These are phyloP conservation scores for Sepiola atlantica DNA, from an alignment of 2,888 invertebrate genomes.

Conservation along the genomic window DNA sequence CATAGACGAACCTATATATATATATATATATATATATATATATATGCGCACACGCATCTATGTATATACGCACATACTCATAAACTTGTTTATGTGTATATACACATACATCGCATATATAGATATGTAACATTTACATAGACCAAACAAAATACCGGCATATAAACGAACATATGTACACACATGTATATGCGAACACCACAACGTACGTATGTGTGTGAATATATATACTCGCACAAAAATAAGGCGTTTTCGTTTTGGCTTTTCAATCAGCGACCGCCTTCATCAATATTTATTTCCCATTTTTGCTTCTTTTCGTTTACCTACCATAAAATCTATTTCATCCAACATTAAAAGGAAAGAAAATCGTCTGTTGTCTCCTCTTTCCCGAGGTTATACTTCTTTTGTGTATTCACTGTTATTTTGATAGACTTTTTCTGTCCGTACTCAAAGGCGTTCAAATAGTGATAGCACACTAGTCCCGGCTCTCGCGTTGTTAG, in stretches of 20 bases:
- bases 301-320: background rate
- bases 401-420: background rate
- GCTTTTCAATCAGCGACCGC: background rate
- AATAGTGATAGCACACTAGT: background rate
- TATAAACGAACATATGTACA: too few relatives aligned
- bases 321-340: background rate
- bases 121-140: too few relatives aligned
- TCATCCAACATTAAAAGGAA: background rate
- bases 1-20: too few relatives aligned
- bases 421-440: background rate
- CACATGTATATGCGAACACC: too few relatives aligned
- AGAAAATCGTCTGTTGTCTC: background rate
- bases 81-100: too few relatives aligned
- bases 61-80: too few relatives aligned
- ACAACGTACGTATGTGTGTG: too few relatives aligned
- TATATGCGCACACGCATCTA: too few relatives aligned
- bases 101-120: too few relatives aligned
- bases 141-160: too few relatives aligned
- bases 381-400: background rate
- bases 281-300: constrained; percentile 32
- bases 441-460: background rate
- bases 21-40: too few relatives aligned
- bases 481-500: background rate
- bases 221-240: background rate
- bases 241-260: background rate